Evolutionary conservation across 2,797 vertebrate species (phyloP).

Genomic region (Syndactyla subalaris): DNA sequence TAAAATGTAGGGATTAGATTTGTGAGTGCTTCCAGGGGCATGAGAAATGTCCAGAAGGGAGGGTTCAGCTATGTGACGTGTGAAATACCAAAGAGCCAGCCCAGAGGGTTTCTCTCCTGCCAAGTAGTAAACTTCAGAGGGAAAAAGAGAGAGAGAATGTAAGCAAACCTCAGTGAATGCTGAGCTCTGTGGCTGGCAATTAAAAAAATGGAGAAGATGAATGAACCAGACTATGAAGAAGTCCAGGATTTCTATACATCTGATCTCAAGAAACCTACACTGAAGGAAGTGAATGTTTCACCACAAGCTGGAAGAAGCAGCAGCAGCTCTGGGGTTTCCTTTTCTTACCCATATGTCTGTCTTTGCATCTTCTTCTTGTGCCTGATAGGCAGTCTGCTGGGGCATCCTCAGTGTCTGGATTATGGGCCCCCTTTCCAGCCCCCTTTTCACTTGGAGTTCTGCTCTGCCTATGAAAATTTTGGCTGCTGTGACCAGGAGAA

Average conservation of each 20-base stretch:
- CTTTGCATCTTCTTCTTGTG: slow-evolving; percentile 23
- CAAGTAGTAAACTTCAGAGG: slow-evolving; percentile 12
- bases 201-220: slow-evolving; percentile 65
- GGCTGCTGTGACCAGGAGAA: slow-evolving; percentile 85
- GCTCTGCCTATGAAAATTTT: slow-evolving; percentile 82
- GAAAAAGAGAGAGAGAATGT: neutral
- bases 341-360: neutral
- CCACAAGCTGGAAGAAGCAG: neutral
- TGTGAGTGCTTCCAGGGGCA: neutral
- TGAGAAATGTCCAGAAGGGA: neutral
- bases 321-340: neutral
- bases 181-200: slow-evolving; percentile 27
- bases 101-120: neutral
- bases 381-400: slow-evolving; percentile 41
- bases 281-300: neutral
- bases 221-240: neutral
- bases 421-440: slow-evolving; percentile 84
- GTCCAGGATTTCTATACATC: neutral
- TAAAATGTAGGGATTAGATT: neutral
- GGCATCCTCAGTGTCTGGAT: slow-evolving; percentile 88
- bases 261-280: neutral
- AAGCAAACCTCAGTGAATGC: slow-evolving; percentile 48
- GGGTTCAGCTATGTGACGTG: neutral
- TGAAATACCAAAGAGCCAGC: slow-evolving; percentile 14
- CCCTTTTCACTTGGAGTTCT: slow-evolving; percentile 82